Base-by-base conservation (phyloP, 92 coral and sea anemone species). In the Epizoanthus rinbou region DNA sequence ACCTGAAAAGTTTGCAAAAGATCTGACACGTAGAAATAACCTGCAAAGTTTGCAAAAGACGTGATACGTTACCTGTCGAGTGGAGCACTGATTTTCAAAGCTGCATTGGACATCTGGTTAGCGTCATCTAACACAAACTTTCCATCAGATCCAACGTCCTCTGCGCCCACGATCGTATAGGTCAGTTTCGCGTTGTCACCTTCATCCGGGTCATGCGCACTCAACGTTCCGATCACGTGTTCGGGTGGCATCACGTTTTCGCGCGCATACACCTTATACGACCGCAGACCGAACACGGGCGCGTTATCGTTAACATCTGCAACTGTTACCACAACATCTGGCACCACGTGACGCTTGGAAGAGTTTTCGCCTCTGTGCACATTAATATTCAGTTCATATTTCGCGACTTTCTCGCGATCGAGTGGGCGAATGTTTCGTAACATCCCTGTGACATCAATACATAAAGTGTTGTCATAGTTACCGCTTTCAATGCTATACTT, bases 301-400 rank as follows among this genome's bases (percentile, higher is more conserved):
- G 84, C 89, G 89, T 96, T 86, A 70, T 96, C 99, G 79, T 96
- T 94, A 3, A 92, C 81, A 74, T 96, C 99, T 35, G 78, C 75
- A 2, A 96, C 76, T 14, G 83, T 79, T 8, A 96, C 81, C 35
- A 73, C 22, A 18, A 94, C 90, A 53, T 70, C 91, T 37, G 96
- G 94, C 23, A 90, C 92, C 6, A 82, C 85, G 8, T 57, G n/a
- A 59, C 81, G 81, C 6, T 33, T 7, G 14, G 84, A 76, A 28
- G 86, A 60, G 45, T 52, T 68, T 15, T 52, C 47, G 10, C 83
- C 92, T 57, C 92, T 90, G 35, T 85, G 80, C 8, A 92, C 93
- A 37, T 85, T 80, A 43, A 90, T 80, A 39, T 86, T 88, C 41
- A 96, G 79, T 33, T 82, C 81, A 70, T 93, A 89, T 60, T 79